These are phyloP conservation scores for Thamnophis elegans DNA, from an alignment of 2,797 vertebrate species.

Conservation along the genomic window DNA sequence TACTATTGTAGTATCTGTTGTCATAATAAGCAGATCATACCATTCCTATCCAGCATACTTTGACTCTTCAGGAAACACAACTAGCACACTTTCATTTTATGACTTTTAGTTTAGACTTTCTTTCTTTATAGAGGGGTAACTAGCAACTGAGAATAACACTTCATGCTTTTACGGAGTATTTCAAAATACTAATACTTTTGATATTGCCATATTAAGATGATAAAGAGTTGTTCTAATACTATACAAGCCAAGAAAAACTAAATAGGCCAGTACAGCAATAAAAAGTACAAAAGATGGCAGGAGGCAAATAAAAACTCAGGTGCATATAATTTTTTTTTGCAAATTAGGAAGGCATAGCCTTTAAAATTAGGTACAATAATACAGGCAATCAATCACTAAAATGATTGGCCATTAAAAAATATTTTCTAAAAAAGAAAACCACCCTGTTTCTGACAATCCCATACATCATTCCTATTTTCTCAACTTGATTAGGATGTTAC, in stretches of 20 bases:
- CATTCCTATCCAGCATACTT: background rate
- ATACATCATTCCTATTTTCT: slow-evolving; percentile 45
- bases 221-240: background rate
- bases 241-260: slow-evolving; percentile 19
- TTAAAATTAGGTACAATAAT: slow-evolving; percentile 52
- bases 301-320: slow-evolving; percentile 10
- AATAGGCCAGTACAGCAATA: background rate
- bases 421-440: background rate
- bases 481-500: slow-evolving; percentile 27
- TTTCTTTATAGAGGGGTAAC: background rate
- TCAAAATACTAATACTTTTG: background rate
- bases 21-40: background rate
- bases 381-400: slow-evolving; percentile 54
- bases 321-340: background rate
- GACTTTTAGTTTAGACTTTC: background rate
- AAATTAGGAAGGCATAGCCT: slow-evolving; percentile 21
- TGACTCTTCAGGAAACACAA: background rate
- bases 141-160: background rate
- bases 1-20: background rate
- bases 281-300: background rate
- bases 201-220: background rate
- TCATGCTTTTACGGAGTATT: background rate
- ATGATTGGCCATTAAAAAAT: slow-evolving; percentile 25
- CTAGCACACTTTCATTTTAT: background rate
- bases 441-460: slow-evolving; percentile 32